Evolutionary conservation across 2,888 invertebrate genomes (phyloP), one percentile per base, ranked within the genome.

Genomic region (Dasysyrphus tricinctus): DNA sequence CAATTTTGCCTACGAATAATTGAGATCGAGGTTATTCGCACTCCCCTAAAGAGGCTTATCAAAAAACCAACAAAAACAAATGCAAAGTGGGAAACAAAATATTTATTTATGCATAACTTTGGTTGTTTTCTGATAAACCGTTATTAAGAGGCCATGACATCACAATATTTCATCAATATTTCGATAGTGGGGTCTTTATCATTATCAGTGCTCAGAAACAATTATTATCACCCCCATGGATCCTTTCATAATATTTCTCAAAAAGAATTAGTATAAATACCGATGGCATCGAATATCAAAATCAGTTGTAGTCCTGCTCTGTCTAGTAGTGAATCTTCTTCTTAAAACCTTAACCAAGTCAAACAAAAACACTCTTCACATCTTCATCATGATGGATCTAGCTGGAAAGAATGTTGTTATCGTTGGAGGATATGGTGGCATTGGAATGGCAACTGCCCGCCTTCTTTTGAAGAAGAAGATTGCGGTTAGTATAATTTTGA

Each of bases 361-460:
- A 16, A 37, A 80, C 4, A 80, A 79, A n/a, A 69, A 59, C 39
- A 37, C 42, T 32, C 32, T 57, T 32, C n/a, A n/a, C n/a, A 49
- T 47, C 11, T n/a, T 72, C 75, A 89, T 81, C 65, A 91, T 92
- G 91, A 91, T 89, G 88, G 89, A 92, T 86, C 90, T 90, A 88
- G 89, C 89, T 19, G 89, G 89, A 79, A 92, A 92, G 88, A 91
- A 91, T 89, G 90, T 92, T 67, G 90, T 92, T 57, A 91, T 90
- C 61, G 90, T 89, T 37, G 90, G 91, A 69, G 89, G 90, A 78
- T 91, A 90, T 78, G 90, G 88, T 39, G 92, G 91, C 78, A 89
- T 91, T 54, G 91, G 91, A 44, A 89, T 89, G 88, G 90, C 91
- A 73, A 89, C 90, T 65, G 89, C 90, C 88, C 91, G 90, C 39